Conservation (phyloP, 2,888 invertebrate genomes). For the Drosophila niveifrons region DNA sequence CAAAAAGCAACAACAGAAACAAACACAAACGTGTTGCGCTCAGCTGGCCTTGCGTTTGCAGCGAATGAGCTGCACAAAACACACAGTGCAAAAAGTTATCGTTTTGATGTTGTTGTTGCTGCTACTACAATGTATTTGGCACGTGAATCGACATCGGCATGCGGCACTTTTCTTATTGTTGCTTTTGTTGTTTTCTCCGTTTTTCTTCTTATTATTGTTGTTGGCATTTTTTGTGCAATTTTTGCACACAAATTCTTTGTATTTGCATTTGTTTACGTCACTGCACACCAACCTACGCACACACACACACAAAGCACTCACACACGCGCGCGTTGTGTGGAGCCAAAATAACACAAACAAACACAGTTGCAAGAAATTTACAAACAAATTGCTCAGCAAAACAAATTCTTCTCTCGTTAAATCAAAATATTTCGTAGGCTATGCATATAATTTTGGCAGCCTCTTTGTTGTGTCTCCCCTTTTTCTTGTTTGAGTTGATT, state of each 20-base stretch:
- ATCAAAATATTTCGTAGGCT: conserved; percentile 19
- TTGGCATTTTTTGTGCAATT: conserved; percentile 49
- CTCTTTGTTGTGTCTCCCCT: conserved; percentile 39
- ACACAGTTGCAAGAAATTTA: conserved; percentile 45
- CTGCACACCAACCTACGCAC: conserved; percentile 31
- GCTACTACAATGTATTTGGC: conserved; percentile 57
- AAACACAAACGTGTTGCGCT: conserved; percentile 78
- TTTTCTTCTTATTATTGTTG: conserved; percentile 27
- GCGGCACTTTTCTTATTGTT: conserved; percentile 45
- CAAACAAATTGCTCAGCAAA: conserved; percentile 40
- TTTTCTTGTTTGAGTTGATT: conserved; percentile 10
- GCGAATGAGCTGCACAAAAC: conserved; percentile 73
- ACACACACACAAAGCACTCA: conserved; percentile 28
- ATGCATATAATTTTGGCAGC: conserved; percentile 42
- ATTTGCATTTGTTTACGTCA: conserved; percentile 74
- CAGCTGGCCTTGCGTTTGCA: conserved; percentile 65
- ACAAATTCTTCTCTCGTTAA: conserved; percentile 38
- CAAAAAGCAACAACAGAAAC: conserved; percentile 26
- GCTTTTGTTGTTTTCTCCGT: neutral
- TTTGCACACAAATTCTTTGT: conserved; percentile 46
- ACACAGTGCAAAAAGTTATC: conserved; percentile 54
- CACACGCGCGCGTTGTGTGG: conserved; percentile 42
- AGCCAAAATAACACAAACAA: conserved; percentile 58
- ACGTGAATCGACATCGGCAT: conserved; percentile 66
- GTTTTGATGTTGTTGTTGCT: conserved; percentile 28